A percentile compares a stretch with the other conserved stretches of the same genome.
phyloP scores from a whole-genome alignment of 1,140 invertebrate genomes.

The Drosophila simulans region DNA sequence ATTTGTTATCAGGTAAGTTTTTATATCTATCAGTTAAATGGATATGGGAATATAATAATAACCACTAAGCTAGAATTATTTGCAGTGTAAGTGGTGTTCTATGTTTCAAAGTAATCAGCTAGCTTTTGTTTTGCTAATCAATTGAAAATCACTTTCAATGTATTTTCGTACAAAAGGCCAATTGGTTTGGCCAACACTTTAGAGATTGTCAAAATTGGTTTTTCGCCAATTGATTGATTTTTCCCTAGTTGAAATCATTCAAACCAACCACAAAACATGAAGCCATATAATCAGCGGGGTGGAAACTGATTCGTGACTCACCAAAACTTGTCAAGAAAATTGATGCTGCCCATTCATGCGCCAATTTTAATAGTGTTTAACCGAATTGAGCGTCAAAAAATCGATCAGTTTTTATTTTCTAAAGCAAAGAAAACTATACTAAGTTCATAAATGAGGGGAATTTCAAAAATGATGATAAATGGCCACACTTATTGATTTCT shows the following conservation, averaged over 20 bases:
- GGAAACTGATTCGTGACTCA: constrained; percentile 41
- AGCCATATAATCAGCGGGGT: constrained; percentile 33
- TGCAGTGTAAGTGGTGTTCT: too few species aligned
- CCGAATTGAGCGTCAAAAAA: background rate
- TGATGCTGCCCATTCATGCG: background rate
- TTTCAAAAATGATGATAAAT: background rate
- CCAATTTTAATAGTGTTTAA: constrained; percentile 21
- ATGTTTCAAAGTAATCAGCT: too few species aligned
- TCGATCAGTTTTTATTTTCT: too few species aligned
- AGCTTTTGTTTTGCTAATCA: constrained; percentile 5
- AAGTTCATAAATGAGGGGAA: too few species aligned
- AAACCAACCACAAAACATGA: constrained; percentile 31
- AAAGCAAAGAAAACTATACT: too few species aligned
- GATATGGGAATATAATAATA: too few species aligned
- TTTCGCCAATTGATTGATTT: constrained; percentile 30
- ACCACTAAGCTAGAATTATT: too few species aligned
- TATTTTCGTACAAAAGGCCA: constrained; percentile 8
- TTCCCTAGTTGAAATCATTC: constrained; percentile 1
- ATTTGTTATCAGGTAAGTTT: constrained; percentile 75
- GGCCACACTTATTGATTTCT: background rate
- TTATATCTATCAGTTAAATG: too few species aligned
- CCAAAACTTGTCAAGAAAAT: constrained; percentile 3
- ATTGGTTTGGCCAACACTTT: constrained; percentile 36
- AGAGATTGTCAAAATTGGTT: constrained; percentile 11
- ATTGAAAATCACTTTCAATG: constrained; percentile 26